phyloP scores from a whole-genome alignment of 1,140 invertebrate species.

The Drosophila subpulchrella region DNA sequence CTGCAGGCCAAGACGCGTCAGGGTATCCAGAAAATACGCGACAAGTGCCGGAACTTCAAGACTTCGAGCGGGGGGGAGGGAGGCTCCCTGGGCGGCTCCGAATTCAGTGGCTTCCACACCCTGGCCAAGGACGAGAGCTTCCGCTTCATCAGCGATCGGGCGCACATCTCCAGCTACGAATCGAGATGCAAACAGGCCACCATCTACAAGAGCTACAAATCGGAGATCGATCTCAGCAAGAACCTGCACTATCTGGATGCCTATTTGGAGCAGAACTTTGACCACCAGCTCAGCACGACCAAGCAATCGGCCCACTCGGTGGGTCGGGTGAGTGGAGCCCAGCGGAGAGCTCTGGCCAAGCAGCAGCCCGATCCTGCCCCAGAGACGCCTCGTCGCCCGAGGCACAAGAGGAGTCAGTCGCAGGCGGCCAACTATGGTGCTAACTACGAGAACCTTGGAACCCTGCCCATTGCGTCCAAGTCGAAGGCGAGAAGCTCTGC shows the following conservation, averaged over 20 bases:
- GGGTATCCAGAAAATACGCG: conserved; percentile 77
- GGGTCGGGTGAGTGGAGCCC: conserved; percentile 58
- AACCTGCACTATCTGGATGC: conserved; percentile 83
- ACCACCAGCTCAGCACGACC: conserved; percentile 59
- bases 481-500: conserved; percentile 10
- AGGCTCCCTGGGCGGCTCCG: conserved; percentile 28
- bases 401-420: conserved; percentile 72
- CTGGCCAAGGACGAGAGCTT: conserved; percentile 80
- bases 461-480: conserved; percentile 56
- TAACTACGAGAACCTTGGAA: conserved; percentile 78
- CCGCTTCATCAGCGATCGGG: conserved; percentile 77
- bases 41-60: conserved; percentile 82
- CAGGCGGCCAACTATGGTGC: conserved; percentile 47
- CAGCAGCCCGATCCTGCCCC: conserved; percentile 29
- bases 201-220: conserved; percentile 84
- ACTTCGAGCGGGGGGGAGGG: conserved; percentile 23
- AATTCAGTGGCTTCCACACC: conserved; percentile 72
- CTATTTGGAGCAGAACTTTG: conserved; percentile 81
- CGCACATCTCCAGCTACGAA: conserved; percentile 75
- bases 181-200: conserved; percentile 74
- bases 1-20: conserved; percentile 77
- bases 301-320: conserved; percentile 73
- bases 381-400: conserved; percentile 24
- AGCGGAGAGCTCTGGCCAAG: conserved; percentile 48
- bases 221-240: conserved; percentile 82